phyloP scores from a whole-genome alignment of 2,888 invertebrate species.

The Agriopis marginaria region DNA sequence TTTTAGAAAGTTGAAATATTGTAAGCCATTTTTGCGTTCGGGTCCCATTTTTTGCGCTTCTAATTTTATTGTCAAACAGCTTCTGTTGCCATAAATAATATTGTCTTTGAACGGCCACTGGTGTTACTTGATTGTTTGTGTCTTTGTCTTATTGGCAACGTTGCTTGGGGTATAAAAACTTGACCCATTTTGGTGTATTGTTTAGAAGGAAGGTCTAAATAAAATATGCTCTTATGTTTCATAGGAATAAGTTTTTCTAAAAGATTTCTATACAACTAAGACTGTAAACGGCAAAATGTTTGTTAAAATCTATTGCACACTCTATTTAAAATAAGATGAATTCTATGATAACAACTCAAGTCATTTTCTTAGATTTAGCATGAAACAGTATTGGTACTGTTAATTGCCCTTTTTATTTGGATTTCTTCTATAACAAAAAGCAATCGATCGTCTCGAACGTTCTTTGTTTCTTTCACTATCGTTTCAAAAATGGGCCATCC shows the following conservation, averaged over 20 bases:
- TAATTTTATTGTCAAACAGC: constrained; percentile 68
- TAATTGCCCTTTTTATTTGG: no score
- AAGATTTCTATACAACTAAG: not conserved
- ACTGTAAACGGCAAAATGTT: not conserved
- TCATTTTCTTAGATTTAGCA: no score
- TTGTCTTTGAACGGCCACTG: constrained; percentile 74
- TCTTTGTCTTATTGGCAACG: constrained; percentile 69
- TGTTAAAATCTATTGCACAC: no score
- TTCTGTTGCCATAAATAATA: constrained; percentile 78
- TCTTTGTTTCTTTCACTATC: constrained; percentile 15
- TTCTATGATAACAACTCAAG: no score
- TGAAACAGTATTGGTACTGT: no score
- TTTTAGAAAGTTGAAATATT: constrained; percentile 44
- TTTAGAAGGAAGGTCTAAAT: constrained; percentile 50
- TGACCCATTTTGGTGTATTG: constrained; percentile 67
- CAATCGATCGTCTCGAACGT: not conserved
- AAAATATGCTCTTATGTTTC: constrained; percentile 19
- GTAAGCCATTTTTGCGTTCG: constrained; percentile 46
- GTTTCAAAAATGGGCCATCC: constrained; percentile 23
- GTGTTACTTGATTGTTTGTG: constrained; percentile 75
- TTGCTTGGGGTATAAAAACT: constrained; percentile 58
- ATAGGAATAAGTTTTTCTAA: not conserved
- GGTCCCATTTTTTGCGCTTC: constrained; percentile 58
- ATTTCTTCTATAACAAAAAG: no score
- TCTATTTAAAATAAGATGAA: no score